phyloP scores from a whole-genome alignment of 2,797 vertebrate species.

The Urophycis tenuis region DNA sequence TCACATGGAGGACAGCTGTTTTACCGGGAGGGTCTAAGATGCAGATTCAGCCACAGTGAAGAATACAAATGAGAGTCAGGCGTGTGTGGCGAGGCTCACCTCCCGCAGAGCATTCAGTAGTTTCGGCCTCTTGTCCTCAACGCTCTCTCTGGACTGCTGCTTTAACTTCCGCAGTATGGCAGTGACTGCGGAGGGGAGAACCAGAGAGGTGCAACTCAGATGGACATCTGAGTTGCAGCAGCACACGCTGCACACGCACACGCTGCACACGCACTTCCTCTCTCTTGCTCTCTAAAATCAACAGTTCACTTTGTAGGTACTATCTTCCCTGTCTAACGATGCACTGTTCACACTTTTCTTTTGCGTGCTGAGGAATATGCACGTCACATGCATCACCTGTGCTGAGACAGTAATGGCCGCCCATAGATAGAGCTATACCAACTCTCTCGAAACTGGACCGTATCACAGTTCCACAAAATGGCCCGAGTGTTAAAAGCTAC shows the following conservation, averaged over 20 bases:
- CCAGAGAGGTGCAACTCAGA: neutral
- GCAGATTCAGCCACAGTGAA: neutral
- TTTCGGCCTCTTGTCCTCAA: constrained; percentile 93
- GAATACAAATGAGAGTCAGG: neutral
- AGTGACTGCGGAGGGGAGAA: constrained; percentile 73
- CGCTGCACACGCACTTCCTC: neutral
- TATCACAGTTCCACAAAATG: too few relatives aligned
- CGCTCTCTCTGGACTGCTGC: constrained; percentile 94
- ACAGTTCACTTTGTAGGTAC: neutral
- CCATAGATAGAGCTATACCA: too few relatives aligned
- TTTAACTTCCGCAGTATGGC: constrained; percentile 92
- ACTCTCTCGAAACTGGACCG: too few relatives aligned
- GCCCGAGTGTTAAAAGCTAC: neutral
- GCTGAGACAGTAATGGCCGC: too few relatives aligned
- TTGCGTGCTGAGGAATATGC: neutral
- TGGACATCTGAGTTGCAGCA: too few relatives aligned
- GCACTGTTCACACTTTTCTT: neutral
- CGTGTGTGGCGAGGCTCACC: constrained; percentile 61
- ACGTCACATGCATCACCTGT: neutral
- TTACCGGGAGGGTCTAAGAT: neutral
- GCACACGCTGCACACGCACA: neutral
- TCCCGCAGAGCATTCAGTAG: constrained; percentile 91
- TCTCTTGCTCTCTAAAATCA: too few relatives aligned
- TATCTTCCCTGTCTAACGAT: neutral
- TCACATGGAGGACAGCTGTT: neutral